Evolutionary conservation across 1,140 invertebrate genomes (phyloP).

Genomic region (Bombyx mandarina): DNA sequence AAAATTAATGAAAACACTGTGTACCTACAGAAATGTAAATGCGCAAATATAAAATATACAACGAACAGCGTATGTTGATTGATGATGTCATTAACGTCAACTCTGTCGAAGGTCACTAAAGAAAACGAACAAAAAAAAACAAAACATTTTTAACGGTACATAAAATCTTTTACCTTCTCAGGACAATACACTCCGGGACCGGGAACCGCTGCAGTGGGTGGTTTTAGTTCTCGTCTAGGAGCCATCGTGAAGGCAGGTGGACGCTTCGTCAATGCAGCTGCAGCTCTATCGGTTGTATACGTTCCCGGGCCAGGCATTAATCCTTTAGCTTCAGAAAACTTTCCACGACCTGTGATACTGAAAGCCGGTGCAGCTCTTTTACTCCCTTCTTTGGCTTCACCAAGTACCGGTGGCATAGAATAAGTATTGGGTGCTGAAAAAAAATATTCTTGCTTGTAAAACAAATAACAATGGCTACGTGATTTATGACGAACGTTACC

Average conservation of each 20-base stretch:
- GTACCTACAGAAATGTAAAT: no score
- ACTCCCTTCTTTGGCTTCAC: conserved; percentile 77
- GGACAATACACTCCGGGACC: conserved; percentile 75
- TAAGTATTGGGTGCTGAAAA: conserved; percentile 87
- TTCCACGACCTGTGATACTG: conserved; percentile 61
- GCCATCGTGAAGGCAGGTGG: conserved; percentile 67
- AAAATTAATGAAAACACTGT: no score
- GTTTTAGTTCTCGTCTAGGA: conserved; percentile 48
- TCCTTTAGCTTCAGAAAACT: conserved; percentile 39
- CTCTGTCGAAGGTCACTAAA: no score
- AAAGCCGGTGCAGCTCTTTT: conserved; percentile 71
- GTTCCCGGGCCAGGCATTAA: conserved; percentile 62
- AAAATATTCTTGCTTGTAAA: neutral
- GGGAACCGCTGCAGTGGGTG: conserved; percentile 43
- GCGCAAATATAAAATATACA: no score
- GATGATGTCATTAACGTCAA: no score
- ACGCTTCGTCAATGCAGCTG: conserved; percentile 36
- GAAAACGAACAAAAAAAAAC: no score
- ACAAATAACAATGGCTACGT: neutral
- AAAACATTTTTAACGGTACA: neutral
- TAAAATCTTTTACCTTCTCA: conserved; percentile 61
- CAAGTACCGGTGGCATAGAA: conserved; percentile 86
- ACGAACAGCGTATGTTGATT: no score
- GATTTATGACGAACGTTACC: conserved; percentile 5
- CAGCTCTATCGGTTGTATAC: conserved; percentile 56